A percentile compares a stretch with the other conserved stretches of the same genome.
These are phyloP conservation scores for Synanthedon tipuliformis DNA, from an alignment of 2,888 invertebrate genomes.

Conservation along the genomic window DNA sequence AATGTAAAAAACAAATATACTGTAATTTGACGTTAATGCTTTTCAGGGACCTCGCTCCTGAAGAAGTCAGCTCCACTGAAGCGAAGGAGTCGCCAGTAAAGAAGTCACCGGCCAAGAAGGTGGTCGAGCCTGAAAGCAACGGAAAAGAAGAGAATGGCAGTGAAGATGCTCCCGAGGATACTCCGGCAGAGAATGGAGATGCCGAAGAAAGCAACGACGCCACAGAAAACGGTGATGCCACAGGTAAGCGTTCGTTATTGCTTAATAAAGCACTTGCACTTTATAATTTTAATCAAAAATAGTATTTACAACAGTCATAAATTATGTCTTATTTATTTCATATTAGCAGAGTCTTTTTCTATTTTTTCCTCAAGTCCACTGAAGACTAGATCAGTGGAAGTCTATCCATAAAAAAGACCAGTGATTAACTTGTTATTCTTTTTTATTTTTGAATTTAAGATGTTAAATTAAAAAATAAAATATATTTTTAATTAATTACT, in stretches of 20 bases:
- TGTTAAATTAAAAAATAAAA: neutral
- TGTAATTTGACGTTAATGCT: conserved; percentile 1
- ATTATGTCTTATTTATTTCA: too few species aligned
- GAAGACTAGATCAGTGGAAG: too few species aligned
- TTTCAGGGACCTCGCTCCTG: conserved; percentile 58
- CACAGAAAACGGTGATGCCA: conserved; percentile 55
- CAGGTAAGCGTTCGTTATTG: conserved; percentile 24
- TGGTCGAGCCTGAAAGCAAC: conserved; percentile 56
- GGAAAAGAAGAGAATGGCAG: conserved; percentile 60
- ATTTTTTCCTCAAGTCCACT: too few species aligned
- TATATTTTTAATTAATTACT: neutral
- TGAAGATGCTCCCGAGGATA: conserved; percentile 42
- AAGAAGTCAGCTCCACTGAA: conserved; percentile 62
- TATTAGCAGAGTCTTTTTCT: too few species aligned
- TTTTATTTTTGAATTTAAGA: neutral
- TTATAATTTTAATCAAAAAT: too few species aligned
- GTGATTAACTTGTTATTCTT: conserved; percentile 4
- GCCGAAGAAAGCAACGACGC: conserved; percentile 62
- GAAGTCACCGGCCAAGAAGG: conserved; percentile 65
- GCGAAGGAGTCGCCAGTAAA: conserved; percentile 62
- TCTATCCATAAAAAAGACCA: too few species aligned
- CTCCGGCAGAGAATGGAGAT: conserved; percentile 51
- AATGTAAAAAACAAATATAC: neutral
- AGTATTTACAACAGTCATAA: too few species aligned
- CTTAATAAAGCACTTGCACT: neutral